These are phyloP conservation scores for Nibea coibor DNA, from an alignment of 2,113 vertebrate species.

Conservation along the genomic window DNA sequence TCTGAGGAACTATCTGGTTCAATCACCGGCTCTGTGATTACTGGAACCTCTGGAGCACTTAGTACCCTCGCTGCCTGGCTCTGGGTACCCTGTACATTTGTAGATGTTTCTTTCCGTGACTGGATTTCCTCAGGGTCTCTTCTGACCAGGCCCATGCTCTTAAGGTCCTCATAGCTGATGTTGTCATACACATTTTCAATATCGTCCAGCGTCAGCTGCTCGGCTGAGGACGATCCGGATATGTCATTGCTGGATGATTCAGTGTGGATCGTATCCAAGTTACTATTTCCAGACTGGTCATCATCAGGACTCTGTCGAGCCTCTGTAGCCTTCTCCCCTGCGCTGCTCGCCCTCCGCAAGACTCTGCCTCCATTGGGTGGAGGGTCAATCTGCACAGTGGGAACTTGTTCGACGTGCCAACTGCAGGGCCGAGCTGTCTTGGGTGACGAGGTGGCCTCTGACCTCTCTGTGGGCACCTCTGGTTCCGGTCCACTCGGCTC, in stretches of 20 bases:
- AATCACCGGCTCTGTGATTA: constrained; percentile 36
- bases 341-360: constrained; percentile 93
- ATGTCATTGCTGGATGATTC: constrained; percentile 84
- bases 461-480: constrained; percentile 70
- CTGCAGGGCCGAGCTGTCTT: constrained; percentile 90
- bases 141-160: constrained; percentile 90
- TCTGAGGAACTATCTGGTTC: constrained; percentile 72
- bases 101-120: constrained; percentile 37
- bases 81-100: constrained; percentile 26
- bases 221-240: constrained; percentile 86
- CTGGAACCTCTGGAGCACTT: constrained; percentile 13
- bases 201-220: constrained; percentile 92
- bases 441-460: constrained; percentile 61
- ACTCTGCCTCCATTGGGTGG: constrained; percentile 78
- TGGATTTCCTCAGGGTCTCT: constrained; percentile 81
- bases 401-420: constrained; percentile 90
- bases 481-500: constrained; percentile 81
- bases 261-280: constrained; percentile 77
- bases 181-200: constrained; percentile 97
- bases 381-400: constrained; percentile 77
- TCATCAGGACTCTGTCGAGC: constrained; percentile 61
- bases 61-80: not conserved
- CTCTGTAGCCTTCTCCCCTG: constrained; percentile 88
- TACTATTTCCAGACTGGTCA: constrained; percentile 35
- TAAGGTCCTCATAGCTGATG: constrained; percentile 96